Conservation (phyloP, 2,797 vertebrate species). For the Zenarchopterus dispar region DNA sequence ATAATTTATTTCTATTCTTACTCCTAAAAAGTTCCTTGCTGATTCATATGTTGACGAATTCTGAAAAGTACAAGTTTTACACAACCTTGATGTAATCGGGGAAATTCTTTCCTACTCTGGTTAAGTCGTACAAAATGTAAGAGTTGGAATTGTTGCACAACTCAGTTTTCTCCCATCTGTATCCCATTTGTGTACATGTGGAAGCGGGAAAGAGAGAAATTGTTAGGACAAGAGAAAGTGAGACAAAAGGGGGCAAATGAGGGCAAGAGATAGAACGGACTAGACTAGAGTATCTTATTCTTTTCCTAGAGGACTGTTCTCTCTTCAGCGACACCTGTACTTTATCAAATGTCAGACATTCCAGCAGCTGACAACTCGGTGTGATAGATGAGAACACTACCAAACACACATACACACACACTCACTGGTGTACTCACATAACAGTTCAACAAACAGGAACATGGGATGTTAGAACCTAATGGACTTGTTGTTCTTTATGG, state of each 20-base stretch:
- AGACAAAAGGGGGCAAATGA: background rate
- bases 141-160: slow-evolving; percentile 10
- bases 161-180: slow-evolving; percentile 1
- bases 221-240: background rate
- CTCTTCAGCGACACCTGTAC: slow-evolving; percentile 42
- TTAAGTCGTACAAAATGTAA: slow-evolving; percentile 1
- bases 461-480: slow-evolving; percentile 23
- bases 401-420: slow-evolving; percentile 12
- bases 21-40: too few relatives aligned
- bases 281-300: background rate
- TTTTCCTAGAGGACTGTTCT: slow-evolving; percentile 21
- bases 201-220: background rate
- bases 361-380: slow-evolving; percentile 47
- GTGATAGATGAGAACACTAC: slow-evolving; percentile 37
- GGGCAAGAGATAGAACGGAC: background rate
- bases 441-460: slow-evolving; percentile 33
- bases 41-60: too few relatives aligned
- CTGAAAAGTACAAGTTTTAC: background rate
- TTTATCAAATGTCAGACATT: slow-evolving; percentile 47
- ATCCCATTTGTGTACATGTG: slow-evolving; percentile 4
- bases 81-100: slow-evolving; percentile 18
- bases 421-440: background rate
- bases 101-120: slow-evolving; percentile 3
- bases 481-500: slow-evolving; percentile 41
- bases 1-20: too few relatives aligned